phyloP scores from a whole-genome alignment of 2,797 vertebrate genomes.

The Pampus argenteus region DNA sequence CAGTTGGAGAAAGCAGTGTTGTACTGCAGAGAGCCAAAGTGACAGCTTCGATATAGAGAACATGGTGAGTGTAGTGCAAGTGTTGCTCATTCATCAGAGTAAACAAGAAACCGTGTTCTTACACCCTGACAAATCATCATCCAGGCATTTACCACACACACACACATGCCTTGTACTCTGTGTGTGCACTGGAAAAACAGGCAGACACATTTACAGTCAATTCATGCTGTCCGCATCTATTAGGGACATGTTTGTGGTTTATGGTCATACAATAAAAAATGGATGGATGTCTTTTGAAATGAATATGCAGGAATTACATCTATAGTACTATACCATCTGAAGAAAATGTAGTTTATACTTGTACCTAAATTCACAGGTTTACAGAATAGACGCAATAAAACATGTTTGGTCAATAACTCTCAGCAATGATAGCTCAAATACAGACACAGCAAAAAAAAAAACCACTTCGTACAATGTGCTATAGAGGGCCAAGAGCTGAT shows the following conservation, averaged over 20 bases:
- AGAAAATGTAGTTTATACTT: not conserved
- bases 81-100: slow-evolving; percentile 84
- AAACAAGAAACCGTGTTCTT: slow-evolving; percentile 80
- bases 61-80: slow-evolving; percentile 64
- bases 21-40: slow-evolving; percentile 71
- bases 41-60: slow-evolving; percentile 79
- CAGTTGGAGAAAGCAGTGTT: slow-evolving; percentile 64
- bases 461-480: not conserved
- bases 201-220: slow-evolving; percentile 61
- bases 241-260: slow-evolving; percentile 55
- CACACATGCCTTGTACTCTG: slow-evolving; percentile 65
- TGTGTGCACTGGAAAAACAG: slow-evolving; percentile 53
- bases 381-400: not conserved
- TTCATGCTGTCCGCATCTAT: slow-evolving; percentile 67
- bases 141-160: slow-evolving; percentile 79
- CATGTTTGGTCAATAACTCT: not conserved
- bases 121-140: slow-evolving; percentile 82
- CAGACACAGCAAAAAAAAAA: not conserved
- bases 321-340: slow-evolving; percentile 7
- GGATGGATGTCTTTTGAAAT: slow-evolving; percentile 52
- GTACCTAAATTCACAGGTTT: not conserved
- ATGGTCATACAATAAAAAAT: slow-evolving; percentile 59
- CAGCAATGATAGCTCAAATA: slow-evolving; percentile 6
- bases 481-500: not conserved
- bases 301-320: slow-evolving; percentile 18